Base-by-base conservation (phyloP, 2,113 vertebrate genomes). In the Anser cygnoides region DNA sequence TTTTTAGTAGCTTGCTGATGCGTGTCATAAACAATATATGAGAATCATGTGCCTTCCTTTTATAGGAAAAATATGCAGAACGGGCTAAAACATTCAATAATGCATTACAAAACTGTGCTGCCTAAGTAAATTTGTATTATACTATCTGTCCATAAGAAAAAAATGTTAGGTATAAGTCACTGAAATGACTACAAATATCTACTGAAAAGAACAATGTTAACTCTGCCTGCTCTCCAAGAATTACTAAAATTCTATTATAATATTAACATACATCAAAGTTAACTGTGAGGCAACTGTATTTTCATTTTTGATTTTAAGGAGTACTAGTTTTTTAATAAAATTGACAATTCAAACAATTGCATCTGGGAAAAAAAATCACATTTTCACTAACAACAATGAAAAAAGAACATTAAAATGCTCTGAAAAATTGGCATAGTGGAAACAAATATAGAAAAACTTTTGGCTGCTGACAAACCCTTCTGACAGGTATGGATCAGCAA, bases 31-130 rank as follows among this genome's bases (percentile, higher is more conserved):
- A 90, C 50, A 77, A 20, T 67, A 13, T 35, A 57, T 14, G 31
- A 96, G 71, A 89, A 86, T 31, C 68, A 71, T 7, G 31, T 77
- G 37, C 33, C 57, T 63, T 80, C 28, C 29, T 15, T 80, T 86
- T 88, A 80, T 5, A 92, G 37, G 25, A 80, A 91, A 90, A 94
- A 91, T 63, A 90, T 39, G 63, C 68, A 93, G 59, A 96, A 96
- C 71, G 28, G 37, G 46, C 79, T 94, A 90, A 96, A 90, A 67
- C 17, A 17, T 90, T 95, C 85, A 90, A 90, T 55, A 96, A 59
- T 67, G 43, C 28, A 63, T 50, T 94, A 74, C 37, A 70, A 94
- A 90, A 84, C 63, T 84, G 82, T 93, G 89, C 72, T 93, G 67
- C 31, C 44, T 92, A 94, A 96, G 85, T 95, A 96, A 90, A 90